Evolutionary conservation across 2,113 vertebrate genomes (phyloP).

Genomic region (Mola mola): DNA sequence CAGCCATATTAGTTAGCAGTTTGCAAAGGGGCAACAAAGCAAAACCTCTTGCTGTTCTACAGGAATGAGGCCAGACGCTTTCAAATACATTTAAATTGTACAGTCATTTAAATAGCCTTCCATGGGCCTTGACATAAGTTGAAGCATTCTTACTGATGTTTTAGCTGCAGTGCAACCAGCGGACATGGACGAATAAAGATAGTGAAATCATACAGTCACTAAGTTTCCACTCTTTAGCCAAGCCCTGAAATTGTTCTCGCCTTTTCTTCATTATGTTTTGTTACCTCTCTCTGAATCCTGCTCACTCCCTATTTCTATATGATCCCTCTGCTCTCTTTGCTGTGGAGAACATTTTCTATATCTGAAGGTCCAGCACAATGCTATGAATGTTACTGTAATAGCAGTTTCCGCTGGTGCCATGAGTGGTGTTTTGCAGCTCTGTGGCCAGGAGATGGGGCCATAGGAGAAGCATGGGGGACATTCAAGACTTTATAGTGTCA

Average conservation of each 20-base stretch:
- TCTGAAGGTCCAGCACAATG: slow-evolving; percentile 34
- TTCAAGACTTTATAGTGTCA: slow-evolving; percentile 54
- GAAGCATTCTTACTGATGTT: slow-evolving; percentile 35
- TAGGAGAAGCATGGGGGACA: slow-evolving; percentile 73
- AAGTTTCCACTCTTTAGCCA: slow-evolving; percentile 31
- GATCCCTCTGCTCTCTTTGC: too few species aligned
- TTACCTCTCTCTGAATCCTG: slow-evolving; percentile 19
- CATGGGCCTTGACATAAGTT: slow-evolving; percentile 39
- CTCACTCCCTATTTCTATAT: slow-evolving; percentile 19
- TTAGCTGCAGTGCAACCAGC: slow-evolving; percentile 41
- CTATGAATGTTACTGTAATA: slow-evolving; percentile 21
- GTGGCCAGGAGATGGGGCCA: slow-evolving; percentile 81
- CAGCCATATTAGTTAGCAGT: too few species aligned
- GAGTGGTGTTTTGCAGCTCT: slow-evolving; percentile 52
- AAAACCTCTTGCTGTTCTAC: slow-evolving; percentile 1
- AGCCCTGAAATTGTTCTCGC: slow-evolving; percentile 27
- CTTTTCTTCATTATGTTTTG: slow-evolving; percentile 24
- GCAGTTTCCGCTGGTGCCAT: background rate
- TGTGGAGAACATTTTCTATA: slow-evolving; percentile 19
- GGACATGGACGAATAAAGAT: slow-evolving; percentile 57
- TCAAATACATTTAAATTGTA: slow-evolving; percentile 44
- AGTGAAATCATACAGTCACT: slow-evolving; percentile 49
- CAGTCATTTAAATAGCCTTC: slow-evolving; percentile 51
- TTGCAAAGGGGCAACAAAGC: too few species aligned
- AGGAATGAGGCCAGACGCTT: slow-evolving; percentile 30